These are phyloP conservation scores for Xiphophorus birchmanni DNA, from an alignment of 2,797 vertebrate genomes.

Conservation along the genomic window DNA sequence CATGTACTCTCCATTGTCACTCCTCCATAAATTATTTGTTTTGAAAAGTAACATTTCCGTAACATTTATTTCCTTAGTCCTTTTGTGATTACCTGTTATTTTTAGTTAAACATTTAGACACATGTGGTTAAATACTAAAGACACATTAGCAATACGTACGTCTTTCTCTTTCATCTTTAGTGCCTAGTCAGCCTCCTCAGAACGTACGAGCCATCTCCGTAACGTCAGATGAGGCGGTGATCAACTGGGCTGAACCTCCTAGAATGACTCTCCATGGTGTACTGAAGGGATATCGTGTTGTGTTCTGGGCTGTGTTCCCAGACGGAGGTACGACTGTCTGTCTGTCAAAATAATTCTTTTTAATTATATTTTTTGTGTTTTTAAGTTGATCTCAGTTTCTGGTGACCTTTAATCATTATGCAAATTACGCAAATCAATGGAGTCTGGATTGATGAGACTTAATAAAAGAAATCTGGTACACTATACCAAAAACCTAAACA, in stretches of 20 bases:
- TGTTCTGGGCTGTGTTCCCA: conserved; percentile 95
- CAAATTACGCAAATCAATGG: not conserved
- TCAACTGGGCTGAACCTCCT: conserved; percentile 96
- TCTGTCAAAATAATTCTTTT: not conserved
- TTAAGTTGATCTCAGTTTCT: not conserved
- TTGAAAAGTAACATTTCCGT: not conserved
- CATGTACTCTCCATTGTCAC: not conserved
- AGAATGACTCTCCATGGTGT: conserved; percentile 93
- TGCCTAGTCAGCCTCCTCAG: conserved; percentile 96
- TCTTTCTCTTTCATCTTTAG: conserved; percentile 67
- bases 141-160: conserved; percentile 4
- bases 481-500: not conserved
- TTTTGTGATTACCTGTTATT: conserved; percentile 4
- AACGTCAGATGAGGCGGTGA: conserved; percentile 93
- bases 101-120: conserved; percentile 11
- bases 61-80: conserved; percentile 8
- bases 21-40: not conserved
- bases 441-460: not conserved
- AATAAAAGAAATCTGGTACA: not conserved
- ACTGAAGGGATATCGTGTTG: conserved; percentile 91
- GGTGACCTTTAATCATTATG: not conserved
- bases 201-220: conserved; percentile 94
- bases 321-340: conserved; percentile 86
- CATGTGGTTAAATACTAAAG: not conserved
- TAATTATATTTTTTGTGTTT: not conserved